Base-by-base conservation (phyloP, 2,797 vertebrate species). In the Scomberomorus guttatus region DNA sequence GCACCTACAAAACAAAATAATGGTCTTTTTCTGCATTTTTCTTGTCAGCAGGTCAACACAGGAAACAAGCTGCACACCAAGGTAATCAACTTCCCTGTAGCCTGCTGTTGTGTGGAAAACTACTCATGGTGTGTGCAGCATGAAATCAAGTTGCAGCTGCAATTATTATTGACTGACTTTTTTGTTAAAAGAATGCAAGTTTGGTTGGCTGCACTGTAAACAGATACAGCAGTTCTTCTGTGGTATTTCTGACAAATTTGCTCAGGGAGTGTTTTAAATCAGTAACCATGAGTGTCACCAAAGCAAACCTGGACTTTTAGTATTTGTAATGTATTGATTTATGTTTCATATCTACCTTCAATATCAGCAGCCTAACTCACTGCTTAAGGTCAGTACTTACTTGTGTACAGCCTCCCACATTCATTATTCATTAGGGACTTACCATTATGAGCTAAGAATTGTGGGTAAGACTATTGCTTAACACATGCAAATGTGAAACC, bases 401-500 rank as follows among this genome's bases (percentile, higher is more conserved):
- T 79, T 37, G 48, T 72, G 73, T 29, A 5, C 22, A 25, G 54
- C 5, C 34, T 54, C 51, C 51, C 17, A 68, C 73, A 78, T 82
- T 73, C 59, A 85, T 85, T 87, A 81, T 88, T 85, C 76, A 87
- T 61, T 0, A 17, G 24, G 22, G 48, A 74, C 68, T 78, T 22
- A 62, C 56, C 75, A 73, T 84, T 64, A 82, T 83, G 71, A 59
- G 81, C 69, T 51, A 70, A 54, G 71, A 72, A 80, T 42, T 80
- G 50, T 65, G 67, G 69, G 32, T 67, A 50, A 67, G 48, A 75
- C 56, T 32, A 20, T 60, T 82, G 37, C 67, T 87, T 72, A 79
- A 72, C 76, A 83, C 66, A 80, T 87, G 77, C 84, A 90, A 89
- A 83, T 89, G 51, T 69, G 60, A 84, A 74, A 66, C 42, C 42